Evolutionary conservation across 2,888 invertebrate genomes (phyloP).

Genomic region (Hemicrepidius hirtus): DNA sequence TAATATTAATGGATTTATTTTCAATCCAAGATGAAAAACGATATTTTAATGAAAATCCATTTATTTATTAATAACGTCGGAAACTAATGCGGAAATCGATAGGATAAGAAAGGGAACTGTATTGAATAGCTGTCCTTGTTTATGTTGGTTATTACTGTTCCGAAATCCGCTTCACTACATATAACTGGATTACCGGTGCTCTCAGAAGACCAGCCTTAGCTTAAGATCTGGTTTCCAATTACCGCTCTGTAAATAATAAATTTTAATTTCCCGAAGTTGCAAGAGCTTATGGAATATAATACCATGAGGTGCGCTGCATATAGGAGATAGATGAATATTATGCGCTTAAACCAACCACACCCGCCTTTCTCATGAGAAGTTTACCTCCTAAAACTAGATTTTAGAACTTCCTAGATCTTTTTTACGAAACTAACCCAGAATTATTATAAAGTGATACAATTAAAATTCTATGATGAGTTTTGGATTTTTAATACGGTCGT

Average conservation of each 20-base stretch:
- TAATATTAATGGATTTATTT: too few species aligned
- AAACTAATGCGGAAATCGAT: constrained; percentile 35
- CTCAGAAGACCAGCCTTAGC: constrained; percentile 45
- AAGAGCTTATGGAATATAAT: constrained; percentile 38
- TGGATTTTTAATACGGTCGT: constrained; percentile 1
- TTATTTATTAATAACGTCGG: constrained; percentile 8
- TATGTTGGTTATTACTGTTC: constrained; percentile 43
- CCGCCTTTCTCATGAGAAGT: not conserved
- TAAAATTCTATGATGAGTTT: constrained; percentile 1
- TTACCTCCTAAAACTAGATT: not conserved
- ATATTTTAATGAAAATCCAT: constrained; percentile 17
- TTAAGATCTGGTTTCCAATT: constrained; percentile 49
- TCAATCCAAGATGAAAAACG: not conserved
- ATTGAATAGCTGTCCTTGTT: constrained; percentile 35
- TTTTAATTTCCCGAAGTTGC: constrained; percentile 49
- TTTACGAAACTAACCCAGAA: not conserved
- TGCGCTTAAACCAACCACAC: not conserved
- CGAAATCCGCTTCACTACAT: constrained; percentile 37
- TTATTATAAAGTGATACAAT: not conserved
- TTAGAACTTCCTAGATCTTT: not conserved
- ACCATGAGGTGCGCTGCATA: constrained; percentile 30
- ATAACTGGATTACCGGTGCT: constrained; percentile 44
- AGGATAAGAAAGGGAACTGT: constrained; percentile 20
- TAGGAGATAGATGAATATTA: constrained; percentile 14
- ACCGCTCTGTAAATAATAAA: constrained; percentile 51